A percentile compares a stretch with the other conserved stretches of the same genome.
These are phyloP conservation scores for Ichneumon xanthorius DNA, from an alignment of 2,888 invertebrate species.

Conservation along the genomic window DNA sequence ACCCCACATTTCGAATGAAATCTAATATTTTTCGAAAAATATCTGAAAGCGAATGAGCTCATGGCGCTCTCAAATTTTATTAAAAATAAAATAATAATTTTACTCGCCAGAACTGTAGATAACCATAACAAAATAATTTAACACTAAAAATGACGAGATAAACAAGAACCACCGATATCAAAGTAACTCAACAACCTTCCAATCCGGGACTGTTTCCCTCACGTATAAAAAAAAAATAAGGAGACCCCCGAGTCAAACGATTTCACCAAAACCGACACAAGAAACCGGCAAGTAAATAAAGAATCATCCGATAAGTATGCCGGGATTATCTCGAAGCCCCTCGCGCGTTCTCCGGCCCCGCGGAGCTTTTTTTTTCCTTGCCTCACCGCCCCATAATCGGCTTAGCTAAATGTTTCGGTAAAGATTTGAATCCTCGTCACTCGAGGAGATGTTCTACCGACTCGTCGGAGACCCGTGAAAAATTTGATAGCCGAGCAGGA, in stretches of 20 bases:
- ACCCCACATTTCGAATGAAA: no score
- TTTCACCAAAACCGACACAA: neutral
- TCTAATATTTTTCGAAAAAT: no score
- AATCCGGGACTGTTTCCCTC: neutral
- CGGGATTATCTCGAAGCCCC: conserved; percentile 57
- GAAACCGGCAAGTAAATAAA: conserved; percentile 20
- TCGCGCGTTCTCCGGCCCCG: conserved; percentile 15
- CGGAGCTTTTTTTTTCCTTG: conserved; percentile 9
- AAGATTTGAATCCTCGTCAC: conserved; percentile 42
- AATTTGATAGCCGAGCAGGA: neutral
- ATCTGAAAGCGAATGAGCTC: no score
- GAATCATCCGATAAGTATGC: conserved; percentile 26
- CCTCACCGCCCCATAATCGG: conserved; percentile 38
- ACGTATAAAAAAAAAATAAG: neutral
- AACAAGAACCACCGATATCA: neutral
- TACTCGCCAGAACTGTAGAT: no score
- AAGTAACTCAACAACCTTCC: neutral
- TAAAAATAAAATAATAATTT: no score
- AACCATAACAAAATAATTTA: no score
- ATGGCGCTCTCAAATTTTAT: no score
- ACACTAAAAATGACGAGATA: neutral
- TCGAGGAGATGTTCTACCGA: neutral
- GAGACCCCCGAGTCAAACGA: neutral
- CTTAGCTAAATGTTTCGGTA: conserved; percentile 55
- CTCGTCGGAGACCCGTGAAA: neutral